A percentile compares a stretch with the other conserved stretches of the same genome.
Evolutionary conservation across 1,140 invertebrate species (phyloP).

Genomic region (Drosophila biarmipes): DNA sequence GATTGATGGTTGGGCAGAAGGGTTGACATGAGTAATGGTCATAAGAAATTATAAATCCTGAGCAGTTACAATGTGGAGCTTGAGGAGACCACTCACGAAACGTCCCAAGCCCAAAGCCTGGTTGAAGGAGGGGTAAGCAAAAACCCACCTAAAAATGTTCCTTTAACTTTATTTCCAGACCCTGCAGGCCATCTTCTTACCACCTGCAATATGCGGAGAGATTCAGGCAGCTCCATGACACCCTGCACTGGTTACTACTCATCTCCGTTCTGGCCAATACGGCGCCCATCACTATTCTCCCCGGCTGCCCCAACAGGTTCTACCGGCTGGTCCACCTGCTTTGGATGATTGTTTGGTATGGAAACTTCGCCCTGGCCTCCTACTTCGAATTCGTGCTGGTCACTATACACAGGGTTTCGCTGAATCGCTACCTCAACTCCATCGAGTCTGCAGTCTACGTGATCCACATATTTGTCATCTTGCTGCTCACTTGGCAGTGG

Average conservation of each 20-base stretch:
- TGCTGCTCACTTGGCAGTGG: conserved; percentile 41
- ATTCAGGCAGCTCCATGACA: conserved; percentile 10
- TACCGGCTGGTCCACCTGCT: conserved; percentile 33
- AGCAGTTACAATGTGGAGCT: conserved; percentile 18
- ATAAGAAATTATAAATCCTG: neutral
- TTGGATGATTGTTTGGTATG: conserved; percentile 42
- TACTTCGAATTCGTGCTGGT: conserved; percentile 41
- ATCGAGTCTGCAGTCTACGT: conserved; percentile 48
- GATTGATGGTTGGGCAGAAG: conserved; percentile 49
- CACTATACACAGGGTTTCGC: conserved; percentile 2
- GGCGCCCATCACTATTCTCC: conserved; percentile 39
- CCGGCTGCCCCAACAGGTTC: neutral
- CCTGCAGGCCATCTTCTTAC: neutral
- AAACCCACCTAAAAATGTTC: neutral
- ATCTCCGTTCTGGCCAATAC: conserved; percentile 46
- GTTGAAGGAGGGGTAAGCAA: neutral
- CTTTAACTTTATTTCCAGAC: neutral
- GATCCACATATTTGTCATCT: conserved; percentile 39
- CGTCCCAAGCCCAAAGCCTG: neutral
- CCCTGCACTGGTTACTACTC: conserved; percentile 31
- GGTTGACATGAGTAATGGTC: conserved; percentile 2
- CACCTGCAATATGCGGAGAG: neutral
- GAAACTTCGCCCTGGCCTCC: conserved; percentile 26
- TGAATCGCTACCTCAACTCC: conserved; percentile 52
- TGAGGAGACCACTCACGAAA: conserved; percentile 3